Conservation (phyloP, 37 sponge, comb jelly and placozoan species). For the Axinella damicornis region DNA sequence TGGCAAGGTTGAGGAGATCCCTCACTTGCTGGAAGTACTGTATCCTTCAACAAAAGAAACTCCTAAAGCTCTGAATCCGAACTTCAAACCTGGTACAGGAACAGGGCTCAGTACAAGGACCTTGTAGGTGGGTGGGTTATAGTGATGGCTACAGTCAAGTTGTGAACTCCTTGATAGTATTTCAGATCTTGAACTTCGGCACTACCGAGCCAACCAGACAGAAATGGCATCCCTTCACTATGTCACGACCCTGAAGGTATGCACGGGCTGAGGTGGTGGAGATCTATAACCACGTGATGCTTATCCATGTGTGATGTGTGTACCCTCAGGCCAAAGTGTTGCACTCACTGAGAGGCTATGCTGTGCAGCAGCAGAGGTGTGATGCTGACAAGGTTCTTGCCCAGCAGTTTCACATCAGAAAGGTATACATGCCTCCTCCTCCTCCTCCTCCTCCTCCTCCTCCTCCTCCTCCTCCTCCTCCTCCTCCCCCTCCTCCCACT, state of each 20-base stretch:
- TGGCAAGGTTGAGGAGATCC: slow-evolving; percentile 29
- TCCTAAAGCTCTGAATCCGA: not conserved
- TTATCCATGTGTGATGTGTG: not conserved
- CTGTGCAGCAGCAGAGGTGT: not conserved
- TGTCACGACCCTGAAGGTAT: slow-evolving; percentile 18
- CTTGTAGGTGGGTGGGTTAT: too few relatives aligned
- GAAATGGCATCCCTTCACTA: slow-evolving; percentile 20
- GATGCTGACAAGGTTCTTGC: not conserved
- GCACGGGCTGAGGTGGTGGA: not conserved
- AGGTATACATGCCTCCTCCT: not conserved
- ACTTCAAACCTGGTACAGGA: too few relatives aligned
- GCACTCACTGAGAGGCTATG: not conserved
- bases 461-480: too few relatives aligned
- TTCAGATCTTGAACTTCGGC: slow-evolving; percentile 35
- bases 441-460: not conserved
- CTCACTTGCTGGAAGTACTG: slow-evolving; percentile 54
- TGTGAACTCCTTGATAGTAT: too few relatives aligned
- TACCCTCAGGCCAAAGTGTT: slow-evolving; percentile 8
- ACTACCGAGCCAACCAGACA: slow-evolving; percentile 3
- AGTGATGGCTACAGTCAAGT: too few relatives aligned
- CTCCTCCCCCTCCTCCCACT: not conserved
- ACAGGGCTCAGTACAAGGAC: too few relatives aligned
- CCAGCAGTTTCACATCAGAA: slow-evolving; percentile 3
- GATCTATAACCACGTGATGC: not conserved
- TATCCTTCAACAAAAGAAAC: slow-evolving; percentile 15